These are phyloP conservation scores for Emydoidea blandingii DNA, from an alignment of 2,797 vertebrate species.

Conservation along the genomic window DNA sequence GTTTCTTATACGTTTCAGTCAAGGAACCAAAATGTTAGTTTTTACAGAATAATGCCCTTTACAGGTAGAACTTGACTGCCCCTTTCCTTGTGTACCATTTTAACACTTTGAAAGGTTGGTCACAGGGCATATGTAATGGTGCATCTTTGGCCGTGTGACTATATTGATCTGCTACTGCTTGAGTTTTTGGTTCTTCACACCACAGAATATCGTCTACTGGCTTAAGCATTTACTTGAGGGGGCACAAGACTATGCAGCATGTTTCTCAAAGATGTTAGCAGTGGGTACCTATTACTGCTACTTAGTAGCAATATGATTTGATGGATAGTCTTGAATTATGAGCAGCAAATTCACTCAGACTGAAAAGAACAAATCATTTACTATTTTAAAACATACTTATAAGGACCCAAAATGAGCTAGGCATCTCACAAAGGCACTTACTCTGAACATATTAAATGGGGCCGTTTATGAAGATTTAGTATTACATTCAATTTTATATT, in stretches of 20 bases:
- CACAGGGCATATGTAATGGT: neutral
- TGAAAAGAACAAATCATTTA: neutral
- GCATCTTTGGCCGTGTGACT: neutral
- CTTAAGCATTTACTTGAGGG: neutral
- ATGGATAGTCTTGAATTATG: neutral
- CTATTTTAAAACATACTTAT: neutral
- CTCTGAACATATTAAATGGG: neutral
- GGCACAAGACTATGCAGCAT: neutral
- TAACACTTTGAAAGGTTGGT: neutral
- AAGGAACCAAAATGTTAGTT: neutral
- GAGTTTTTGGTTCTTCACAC: neutral
- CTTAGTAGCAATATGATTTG: neutral
- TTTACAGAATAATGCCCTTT: neutral
- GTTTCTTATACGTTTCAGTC: neutral
- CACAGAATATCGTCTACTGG: neutral
- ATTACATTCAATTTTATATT: neutral
- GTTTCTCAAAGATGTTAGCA: neutral
- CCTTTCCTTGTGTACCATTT: neutral
- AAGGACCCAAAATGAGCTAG: neutral
- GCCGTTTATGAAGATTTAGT: neutral
- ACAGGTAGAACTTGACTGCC: neutral
- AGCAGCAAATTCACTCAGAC: neutral
- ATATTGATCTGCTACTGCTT: neutral
- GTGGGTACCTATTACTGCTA: neutral
- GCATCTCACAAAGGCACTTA: neutral